A percentile compares a stretch with the other conserved stretches of the same genome.
Conservation (phyloP, 2,113 vertebrate genomes). For the Hucho hucho region DNA sequence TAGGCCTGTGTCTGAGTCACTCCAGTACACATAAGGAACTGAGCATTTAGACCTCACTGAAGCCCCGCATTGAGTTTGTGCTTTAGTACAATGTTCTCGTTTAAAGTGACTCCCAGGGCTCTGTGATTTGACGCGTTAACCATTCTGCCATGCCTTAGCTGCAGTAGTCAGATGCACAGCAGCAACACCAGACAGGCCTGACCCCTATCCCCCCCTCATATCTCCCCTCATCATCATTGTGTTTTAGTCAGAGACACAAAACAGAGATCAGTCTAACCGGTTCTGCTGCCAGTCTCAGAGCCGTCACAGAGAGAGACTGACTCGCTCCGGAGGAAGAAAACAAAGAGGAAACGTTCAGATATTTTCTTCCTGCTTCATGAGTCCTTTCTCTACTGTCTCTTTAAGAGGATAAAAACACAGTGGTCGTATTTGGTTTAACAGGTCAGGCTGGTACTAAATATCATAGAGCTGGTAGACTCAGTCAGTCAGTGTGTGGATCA, state of each 20-base stretch:
- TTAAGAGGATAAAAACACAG: background rate
- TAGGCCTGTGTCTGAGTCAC: background rate
- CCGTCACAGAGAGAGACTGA: background rate
- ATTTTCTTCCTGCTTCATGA: background rate
- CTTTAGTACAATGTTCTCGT: background rate
- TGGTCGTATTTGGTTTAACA: background rate
- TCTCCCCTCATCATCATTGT: background rate
- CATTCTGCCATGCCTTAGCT: background rate
- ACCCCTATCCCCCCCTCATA: no score
- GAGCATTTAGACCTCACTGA: background rate
- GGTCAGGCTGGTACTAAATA: background rate
- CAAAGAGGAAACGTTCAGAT: slow-evolving; percentile 3
- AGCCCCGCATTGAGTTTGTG: background rate
- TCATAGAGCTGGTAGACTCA: background rate
- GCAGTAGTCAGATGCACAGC: background rate
- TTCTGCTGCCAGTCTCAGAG: background rate
- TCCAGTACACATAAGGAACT: background rate
- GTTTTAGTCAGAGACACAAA: no score
- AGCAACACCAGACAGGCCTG: background rate
- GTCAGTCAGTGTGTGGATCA: background rate
- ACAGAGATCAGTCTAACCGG: no score
- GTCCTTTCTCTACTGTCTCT: background rate
- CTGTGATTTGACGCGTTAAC: background rate
- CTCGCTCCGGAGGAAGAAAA: background rate
- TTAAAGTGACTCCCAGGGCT: background rate